Evolutionary conservation across 1,140 invertebrate species (phyloP).

Genomic region (Cydia splendana): DNA sequence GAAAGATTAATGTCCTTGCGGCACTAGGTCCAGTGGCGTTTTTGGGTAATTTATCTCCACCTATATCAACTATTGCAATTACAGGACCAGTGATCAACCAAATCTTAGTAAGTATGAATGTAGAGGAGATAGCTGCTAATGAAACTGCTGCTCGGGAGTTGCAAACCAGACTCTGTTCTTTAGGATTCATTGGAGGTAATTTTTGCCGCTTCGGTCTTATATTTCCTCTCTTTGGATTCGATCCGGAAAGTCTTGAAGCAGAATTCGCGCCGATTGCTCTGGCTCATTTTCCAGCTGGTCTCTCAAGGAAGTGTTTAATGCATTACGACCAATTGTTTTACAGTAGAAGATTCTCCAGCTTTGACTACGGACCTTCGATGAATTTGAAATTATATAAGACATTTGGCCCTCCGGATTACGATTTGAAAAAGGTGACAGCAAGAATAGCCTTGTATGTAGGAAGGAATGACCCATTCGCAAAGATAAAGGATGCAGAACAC

Average conservation of each 20-base stretch:
- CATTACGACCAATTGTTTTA: constrained; percentile 16
- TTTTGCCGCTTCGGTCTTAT: constrained; percentile 10
- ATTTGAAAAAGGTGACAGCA: background rate
- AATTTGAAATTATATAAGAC: background rate
- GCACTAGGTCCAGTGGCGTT: constrained; percentile 72
- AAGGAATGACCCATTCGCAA: background rate
- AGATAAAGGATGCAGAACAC: background rate
- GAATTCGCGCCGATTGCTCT: background rate
- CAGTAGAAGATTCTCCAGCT: background rate
- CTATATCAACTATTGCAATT: constrained; percentile 4
- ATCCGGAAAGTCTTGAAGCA: background rate
- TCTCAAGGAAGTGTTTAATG: constrained; percentile 6
- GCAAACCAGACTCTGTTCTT: background rate
- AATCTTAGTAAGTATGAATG: background rate
- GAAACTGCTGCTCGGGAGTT: background rate
- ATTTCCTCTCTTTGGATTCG: constrained; percentile 22
- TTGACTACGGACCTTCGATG: background rate
- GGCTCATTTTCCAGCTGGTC: background rate
- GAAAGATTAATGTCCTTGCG: constrained; percentile 71
- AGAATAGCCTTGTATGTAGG: background rate
- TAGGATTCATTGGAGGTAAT: background rate
- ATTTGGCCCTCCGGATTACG: background rate
- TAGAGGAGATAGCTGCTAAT: background rate
- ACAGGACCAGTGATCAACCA: background rate
- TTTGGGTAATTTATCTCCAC: constrained; percentile 5